A percentile compares a stretch with the other conserved stretches of the same genome.
Evolutionary conservation across 2,888 invertebrate species (phyloP).

Genomic region (Drosophila eohydei): DNA sequence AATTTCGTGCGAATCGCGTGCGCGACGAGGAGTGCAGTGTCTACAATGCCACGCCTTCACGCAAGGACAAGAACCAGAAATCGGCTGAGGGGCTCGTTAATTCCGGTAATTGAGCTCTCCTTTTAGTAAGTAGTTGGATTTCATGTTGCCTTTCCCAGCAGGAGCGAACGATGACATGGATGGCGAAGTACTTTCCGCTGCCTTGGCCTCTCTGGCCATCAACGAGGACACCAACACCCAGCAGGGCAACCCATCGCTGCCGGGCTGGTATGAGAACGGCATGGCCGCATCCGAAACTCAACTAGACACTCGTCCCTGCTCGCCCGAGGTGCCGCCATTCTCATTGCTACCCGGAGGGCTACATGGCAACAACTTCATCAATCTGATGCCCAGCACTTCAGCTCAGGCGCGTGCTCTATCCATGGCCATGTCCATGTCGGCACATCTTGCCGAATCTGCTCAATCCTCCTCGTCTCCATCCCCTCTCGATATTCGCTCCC

Average conservation of each 20-base stretch:
- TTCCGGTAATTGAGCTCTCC: accelerated
- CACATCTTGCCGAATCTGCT: not conserved
- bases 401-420: conserved; percentile 26
- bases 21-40: not conserved
- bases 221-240: not conserved
- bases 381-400: conserved; percentile 38
- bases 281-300: not conserved
- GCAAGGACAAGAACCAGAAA: not conserved
- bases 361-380: not conserved
- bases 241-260: not conserved
- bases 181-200: not conserved
- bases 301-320: conserved; percentile 3
- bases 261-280: not conserved
- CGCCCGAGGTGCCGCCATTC: not conserved
- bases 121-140: not conserved
- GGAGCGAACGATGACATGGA: not conserved
- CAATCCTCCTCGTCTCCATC: not conserved
- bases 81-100: not conserved
- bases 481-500: not conserved
- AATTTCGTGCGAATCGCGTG: conserved; percentile 36
- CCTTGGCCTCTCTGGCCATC: not conserved
- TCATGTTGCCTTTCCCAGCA: not conserved
- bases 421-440: not conserved
- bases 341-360: accelerated
- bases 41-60: too few relatives aligned